Percentiles rank a stretch among this genome's conserved stretches.
phyloP scores from a whole-genome alignment of 2,113 vertebrate genomes.

The Alethe castanea region DNA sequence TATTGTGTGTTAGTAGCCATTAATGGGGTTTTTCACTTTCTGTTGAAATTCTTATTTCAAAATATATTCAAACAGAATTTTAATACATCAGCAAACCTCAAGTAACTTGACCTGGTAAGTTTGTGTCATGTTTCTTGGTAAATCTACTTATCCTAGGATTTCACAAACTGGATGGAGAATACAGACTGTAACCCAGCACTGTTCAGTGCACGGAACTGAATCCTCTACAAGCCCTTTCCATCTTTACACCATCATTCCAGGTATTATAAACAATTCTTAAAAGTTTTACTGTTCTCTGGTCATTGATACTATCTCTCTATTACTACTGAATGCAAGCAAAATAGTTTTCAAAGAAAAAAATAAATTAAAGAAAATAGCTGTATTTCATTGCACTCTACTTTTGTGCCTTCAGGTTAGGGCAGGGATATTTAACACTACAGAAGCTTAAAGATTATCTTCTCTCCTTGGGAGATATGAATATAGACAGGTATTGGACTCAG shows the following conservation, averaged over 20 bases:
- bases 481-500: not conserved
- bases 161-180: not conserved
- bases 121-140: not conserved
- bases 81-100: not conserved
- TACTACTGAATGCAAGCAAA: not conserved
- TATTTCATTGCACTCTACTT: conserved; percentile 33
- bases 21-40: not conserved
- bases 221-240: not conserved
- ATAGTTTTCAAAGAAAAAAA: conserved; percentile 23
- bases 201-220: not conserved
- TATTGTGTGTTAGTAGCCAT: not conserved
- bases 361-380: conserved; percentile 38
- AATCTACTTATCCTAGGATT: not conserved
- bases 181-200: not conserved
- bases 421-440: conserved; percentile 8
- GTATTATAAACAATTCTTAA: not conserved
- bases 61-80: not conserved
- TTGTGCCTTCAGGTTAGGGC: conserved; percentile 8
- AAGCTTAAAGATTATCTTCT: conserved; percentile 46
- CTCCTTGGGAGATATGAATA: conserved; percentile 60
- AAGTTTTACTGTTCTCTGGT: not conserved
- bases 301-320: not conserved
- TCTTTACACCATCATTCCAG: not conserved
- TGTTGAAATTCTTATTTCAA: not conserved
- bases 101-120: not conserved